These are phyloP conservation scores for Xyrauchen texanus DNA, from an alignment of 2,113 vertebrate genomes.

Conservation along the genomic window DNA sequence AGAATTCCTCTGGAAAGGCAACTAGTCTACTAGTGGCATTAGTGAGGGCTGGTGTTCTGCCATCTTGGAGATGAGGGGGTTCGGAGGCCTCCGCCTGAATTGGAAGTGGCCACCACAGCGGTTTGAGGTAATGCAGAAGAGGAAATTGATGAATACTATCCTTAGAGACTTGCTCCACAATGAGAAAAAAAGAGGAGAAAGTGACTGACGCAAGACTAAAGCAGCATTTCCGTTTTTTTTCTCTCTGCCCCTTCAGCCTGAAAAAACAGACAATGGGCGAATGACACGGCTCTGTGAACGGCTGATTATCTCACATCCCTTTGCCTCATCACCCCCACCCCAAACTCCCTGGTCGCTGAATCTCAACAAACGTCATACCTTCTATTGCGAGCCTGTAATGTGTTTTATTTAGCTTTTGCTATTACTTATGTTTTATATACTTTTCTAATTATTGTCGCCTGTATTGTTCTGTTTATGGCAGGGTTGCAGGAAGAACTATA, in stretches of 20 bases:
- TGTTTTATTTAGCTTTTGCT: no score
- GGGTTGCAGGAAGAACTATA: no score
- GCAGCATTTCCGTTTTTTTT: slow-evolving; percentile 69
- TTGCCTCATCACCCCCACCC: not conserved
- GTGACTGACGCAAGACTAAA: slow-evolving; percentile 69
- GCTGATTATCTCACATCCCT: slow-evolving; percentile 68
- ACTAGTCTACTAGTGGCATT: slow-evolving; percentile 77
- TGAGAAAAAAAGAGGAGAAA: slow-evolving; percentile 33
- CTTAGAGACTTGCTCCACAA: slow-evolving; percentile 51
- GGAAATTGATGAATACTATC: slow-evolving; percentile 47
- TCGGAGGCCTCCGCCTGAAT: not conserved
- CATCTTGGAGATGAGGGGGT: no score
- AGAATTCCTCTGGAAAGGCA: slow-evolving; percentile 89
- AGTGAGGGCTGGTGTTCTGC: slow-evolving; percentile 61
- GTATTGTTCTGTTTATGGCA: no score
- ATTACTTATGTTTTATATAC: no score
- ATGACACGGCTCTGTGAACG: slow-evolving; percentile 71
- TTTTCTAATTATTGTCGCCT: no score
- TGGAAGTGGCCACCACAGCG: slow-evolving; percentile 40
- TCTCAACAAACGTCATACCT: slow-evolving; percentile 18
- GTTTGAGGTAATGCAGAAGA: slow-evolving; percentile 49
- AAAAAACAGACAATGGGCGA: slow-evolving; percentile 67
- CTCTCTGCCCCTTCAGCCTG: slow-evolving; percentile 58
- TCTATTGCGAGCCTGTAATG: not conserved
- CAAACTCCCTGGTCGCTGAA: not conserved